phyloP scores from a whole-genome alignment of 2,797 vertebrate genomes.

The Australoheros facetus region DNA sequence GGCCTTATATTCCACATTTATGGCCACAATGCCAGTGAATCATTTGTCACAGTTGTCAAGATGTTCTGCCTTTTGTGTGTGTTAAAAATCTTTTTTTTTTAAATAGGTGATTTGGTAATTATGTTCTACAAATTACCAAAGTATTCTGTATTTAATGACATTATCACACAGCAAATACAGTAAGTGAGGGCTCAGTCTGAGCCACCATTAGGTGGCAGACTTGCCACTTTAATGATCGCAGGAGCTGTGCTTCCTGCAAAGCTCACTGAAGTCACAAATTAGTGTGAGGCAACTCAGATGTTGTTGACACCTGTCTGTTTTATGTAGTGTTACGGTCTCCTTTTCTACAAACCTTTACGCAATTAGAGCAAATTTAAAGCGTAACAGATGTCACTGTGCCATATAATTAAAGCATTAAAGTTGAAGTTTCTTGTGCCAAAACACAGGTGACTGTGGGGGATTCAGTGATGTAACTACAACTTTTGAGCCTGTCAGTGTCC shows the following conservation, averaged over 20 bases:
- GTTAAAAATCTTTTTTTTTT: neutral
- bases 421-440: neutral
- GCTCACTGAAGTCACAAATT: neutral
- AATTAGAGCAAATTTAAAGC: neutral
- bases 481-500: constrained; percentile 25
- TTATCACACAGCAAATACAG: neutral
- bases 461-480: constrained; percentile 18
- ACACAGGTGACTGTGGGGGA: neutral
- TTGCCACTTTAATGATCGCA: neutral
- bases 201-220: constrained; percentile 26
- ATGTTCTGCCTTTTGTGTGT: fast-evolving
- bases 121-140: neutral
- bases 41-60: neutral
- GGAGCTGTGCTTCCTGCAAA: neutral
- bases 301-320: neutral
- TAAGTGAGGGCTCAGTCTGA: neutral
- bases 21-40: neutral
- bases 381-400: neutral
- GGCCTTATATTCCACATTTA: neutral
- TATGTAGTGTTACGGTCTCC: neutral
- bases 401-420: neutral
- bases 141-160: neutral
- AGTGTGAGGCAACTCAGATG: neutral
- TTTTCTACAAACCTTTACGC: neutral
- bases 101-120: neutral